Base-by-base conservation (phyloP, 2,888 invertebrate genomes). In the Hymenopus coronatus region DNA sequence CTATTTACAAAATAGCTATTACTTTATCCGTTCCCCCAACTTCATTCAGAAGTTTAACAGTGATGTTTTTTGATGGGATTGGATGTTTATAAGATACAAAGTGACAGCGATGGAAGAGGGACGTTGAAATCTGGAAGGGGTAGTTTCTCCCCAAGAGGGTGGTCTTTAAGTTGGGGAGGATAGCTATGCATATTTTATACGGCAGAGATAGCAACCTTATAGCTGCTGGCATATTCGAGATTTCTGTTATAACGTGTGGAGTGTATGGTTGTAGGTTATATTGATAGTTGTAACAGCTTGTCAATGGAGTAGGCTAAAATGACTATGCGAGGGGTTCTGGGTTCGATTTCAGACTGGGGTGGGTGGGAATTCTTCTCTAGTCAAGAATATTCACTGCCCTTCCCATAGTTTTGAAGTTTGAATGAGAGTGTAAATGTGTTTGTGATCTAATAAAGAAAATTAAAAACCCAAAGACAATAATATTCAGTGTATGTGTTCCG, bases 151-250 rank as follows among this genome's bases (percentile, higher is more conserved):
- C 54, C 54, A 46, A 27, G 46, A 85, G 86, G 86, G 86, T 86
- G 28, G 86, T 81, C 86, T 86, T 86, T 85, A 85, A 54, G 27
- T 85, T 54, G 9, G 6, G 27, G 85, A 85, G 46, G 46, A 81
- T 86, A 86, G 86, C 86, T 86, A 30, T 86, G 30, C 86, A 86
- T 86, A 86, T 86, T 86, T 86, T 86, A 86, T 86, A 30, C 30
- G 30, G 30, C 0, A 70, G 70, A 86, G 86, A 86, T 86, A 81
- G 86, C 81, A 81, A 70, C 70, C 28, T 20, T 81, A 7, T 86
- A 86, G 86, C 86, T 30, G 28, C 28, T 54, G 46, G 86, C 81
- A 25, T 28, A 28, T 25, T 81, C 25, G 70, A 70, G 28, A 28
- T 28, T 81, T 30, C 54, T 85, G 27, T 14, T 70, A 70, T 70